Conservation (phyloP, 2,797 vertebrate genomes). For the Hippocampus kuda region DNA sequence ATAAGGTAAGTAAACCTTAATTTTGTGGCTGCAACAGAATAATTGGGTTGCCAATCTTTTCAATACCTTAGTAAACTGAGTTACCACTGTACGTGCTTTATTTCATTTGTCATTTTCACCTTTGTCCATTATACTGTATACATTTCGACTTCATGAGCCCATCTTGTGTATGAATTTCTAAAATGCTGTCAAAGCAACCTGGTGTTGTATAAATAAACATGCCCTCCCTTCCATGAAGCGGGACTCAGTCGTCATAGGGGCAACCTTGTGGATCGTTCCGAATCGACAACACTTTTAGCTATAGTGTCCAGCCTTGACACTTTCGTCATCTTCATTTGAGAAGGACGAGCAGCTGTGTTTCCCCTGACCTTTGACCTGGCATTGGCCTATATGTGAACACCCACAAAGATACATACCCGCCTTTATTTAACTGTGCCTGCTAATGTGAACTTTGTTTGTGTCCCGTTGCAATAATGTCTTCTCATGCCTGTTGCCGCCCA, state of each 20-base stretch:
- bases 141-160: neutral
- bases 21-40: neutral
- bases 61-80: neutral
- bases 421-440: slow-evolving; percentile 42
- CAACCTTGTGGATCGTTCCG: neutral
- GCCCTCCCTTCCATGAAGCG: neutral
- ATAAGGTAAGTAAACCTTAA: neutral
- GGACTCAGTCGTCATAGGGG: neutral
- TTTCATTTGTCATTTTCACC: slow-evolving; percentile 1
- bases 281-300: neutral
- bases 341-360: slow-evolving; percentile 35
- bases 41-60: neutral
- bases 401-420: slow-evolving; percentile 17
- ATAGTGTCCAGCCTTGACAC: neutral
- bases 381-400: slow-evolving; percentile 25
- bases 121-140: neutral
- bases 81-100: neutral
- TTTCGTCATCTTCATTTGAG: slow-evolving; percentile 5
- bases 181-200: slow-evolving; percentile 1
- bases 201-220: slow-evolving; percentile 6
- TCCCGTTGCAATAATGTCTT: slow-evolving; percentile 47
- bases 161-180: neutral
- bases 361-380: slow-evolving; percentile 28
- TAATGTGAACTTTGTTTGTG: slow-evolving; percentile 60
- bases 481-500: slow-evolving; percentile 39